Evolutionary conservation across 1,140 invertebrate genomes (phyloP), one percentile per base, ranked within the genome.

Genomic region (Ectropis grisescens): DNA sequence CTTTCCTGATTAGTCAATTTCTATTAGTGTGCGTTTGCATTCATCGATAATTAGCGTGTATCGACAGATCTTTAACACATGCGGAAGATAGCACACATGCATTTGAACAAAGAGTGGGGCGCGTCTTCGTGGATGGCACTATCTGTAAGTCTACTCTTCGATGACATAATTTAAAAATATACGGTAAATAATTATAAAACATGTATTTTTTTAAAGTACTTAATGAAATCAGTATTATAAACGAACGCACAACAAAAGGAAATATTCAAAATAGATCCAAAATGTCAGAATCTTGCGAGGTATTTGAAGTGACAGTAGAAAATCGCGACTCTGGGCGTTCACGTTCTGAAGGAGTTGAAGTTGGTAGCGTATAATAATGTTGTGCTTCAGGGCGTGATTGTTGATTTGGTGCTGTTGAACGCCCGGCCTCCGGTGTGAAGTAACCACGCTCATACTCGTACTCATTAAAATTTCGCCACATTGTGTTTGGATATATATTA

Each of bases 211-310:
- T 34, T 12, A 25, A 23, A 33, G 7, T 12, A 24, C 16, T 19
- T 19, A 19, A 19, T 19, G 16, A 19, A 19, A 19, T 19, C 16
- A 19, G 8, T 19, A 19, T 19, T 19, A 19, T 19, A 27, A 34
- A 10, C 12, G 13, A 34, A 26, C 12, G 12, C 13, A 40, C 16
- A 27, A 22, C 16, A 40, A 24, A 33, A 45, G 9, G 26, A 29
- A 34, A 45, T 33, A 41, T 33, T 25, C 15, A 33, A 33, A 25
- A 33, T 33, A 33, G 22, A 23, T 32, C 30, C 15, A 32, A 22
- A 32, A 32, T 22, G 11, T 32, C 22, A 10, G 31, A 33, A 33
- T 33, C 22, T 33, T 33, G 31, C 12, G 9, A 25, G 12, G 31
- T 9, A 33, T 9, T 33, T 33, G 31, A 33, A 33, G 31, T 25